phyloP scores from a whole-genome alignment of 2,113 vertebrate genomes.

The Poeciliopsis retropinna region DNA sequence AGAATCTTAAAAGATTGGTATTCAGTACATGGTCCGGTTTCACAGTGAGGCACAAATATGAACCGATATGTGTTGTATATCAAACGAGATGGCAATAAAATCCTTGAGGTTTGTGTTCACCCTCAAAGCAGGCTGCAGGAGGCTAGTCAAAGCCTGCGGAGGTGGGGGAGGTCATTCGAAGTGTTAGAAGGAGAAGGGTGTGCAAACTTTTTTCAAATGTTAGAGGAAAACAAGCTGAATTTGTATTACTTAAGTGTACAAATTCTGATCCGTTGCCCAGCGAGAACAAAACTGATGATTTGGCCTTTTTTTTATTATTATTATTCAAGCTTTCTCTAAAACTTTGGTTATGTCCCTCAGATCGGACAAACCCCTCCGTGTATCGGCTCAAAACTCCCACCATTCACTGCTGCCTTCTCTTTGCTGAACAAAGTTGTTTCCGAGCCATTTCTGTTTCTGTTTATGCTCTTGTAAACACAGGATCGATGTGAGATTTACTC shows the following conservation, averaged over 20 bases:
- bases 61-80: background rate
- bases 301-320: no score
- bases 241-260: no score
- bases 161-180: no score
- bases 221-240: no score
- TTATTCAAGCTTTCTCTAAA: background rate
- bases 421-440: conserved; percentile 17
- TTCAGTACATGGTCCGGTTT: background rate
- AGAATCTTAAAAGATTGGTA: no score
- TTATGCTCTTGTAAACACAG: conserved; percentile 37
- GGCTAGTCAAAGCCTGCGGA: background rate
- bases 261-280: background rate
- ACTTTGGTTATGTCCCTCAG: no score
- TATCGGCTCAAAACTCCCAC: background rate
- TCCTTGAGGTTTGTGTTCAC: background rate
- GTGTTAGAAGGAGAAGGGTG: no score
- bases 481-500: conserved; percentile 45
- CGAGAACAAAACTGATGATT: background rate
- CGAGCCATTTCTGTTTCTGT: conserved; percentile 27
- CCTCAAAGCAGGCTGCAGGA: background rate
- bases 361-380: no score
- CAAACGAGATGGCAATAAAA: background rate
- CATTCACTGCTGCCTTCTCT: background rate
- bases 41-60: background rate
- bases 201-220: no score